A percentile compares a stretch with the other conserved stretches of the same genome.
phyloP scores from a whole-genome alignment of 2,888 invertebrate genomes.

The Eurois occulta region DNA sequence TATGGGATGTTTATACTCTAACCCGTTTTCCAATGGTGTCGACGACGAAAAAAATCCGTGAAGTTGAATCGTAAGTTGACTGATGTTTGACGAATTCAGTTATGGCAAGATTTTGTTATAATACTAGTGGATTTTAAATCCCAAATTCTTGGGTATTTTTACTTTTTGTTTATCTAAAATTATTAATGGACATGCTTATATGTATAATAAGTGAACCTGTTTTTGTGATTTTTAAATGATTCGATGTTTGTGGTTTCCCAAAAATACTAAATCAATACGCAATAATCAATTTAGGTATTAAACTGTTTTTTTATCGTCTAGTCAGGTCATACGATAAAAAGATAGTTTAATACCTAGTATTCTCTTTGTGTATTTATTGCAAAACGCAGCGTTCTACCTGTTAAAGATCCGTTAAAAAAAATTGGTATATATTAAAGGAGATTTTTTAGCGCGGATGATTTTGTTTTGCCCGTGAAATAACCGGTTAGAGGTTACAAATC shows the following conservation, averaged over 20 bases:
- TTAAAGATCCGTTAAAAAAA: neutral
- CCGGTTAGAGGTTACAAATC: neutral
- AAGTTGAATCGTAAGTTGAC: neutral
- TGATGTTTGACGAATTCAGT: neutral
- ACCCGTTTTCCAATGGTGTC: conserved; percentile 52
- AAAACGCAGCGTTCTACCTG: neutral
- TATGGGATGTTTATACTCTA: conserved; percentile 60
- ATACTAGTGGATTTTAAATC: neutral
- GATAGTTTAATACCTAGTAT: too few relatives aligned
- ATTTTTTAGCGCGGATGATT: neutral
- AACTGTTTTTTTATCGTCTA: too few relatives aligned
- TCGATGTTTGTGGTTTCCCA: neutral
- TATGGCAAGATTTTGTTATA: neutral
- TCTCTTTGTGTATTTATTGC: neutral
- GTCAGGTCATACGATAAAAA: too few relatives aligned
- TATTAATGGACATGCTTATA: neutral
- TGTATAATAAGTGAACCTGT: neutral
- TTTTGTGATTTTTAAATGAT: neutral
- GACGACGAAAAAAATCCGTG: conserved; percentile 28
- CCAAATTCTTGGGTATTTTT: neutral
- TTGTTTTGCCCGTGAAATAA: neutral
- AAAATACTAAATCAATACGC: neutral
- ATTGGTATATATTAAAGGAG: neutral
- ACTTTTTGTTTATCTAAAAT: neutral
- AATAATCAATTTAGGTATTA: neutral